Conservation (phyloP, 2,113 vertebrate species). For the Brachyhypopomus gauderio region DNA sequence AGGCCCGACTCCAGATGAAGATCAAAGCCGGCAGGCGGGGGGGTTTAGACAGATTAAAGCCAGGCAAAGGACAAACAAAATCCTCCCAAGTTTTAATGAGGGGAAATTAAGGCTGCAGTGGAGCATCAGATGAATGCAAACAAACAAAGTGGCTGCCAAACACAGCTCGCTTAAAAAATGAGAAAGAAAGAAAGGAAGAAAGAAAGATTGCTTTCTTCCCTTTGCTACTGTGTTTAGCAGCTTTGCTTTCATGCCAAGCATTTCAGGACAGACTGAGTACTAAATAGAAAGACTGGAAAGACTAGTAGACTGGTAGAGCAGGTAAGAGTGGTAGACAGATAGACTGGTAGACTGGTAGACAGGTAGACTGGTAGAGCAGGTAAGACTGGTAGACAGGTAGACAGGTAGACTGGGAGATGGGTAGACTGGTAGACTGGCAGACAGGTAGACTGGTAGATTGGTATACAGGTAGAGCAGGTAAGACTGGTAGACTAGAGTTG, state of each 20-base stretch:
- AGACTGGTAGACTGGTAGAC: no score
- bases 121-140: slow-evolving; percentile 44
- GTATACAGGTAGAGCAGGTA: no score
- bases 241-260: background rate
- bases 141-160: slow-evolving; percentile 26
- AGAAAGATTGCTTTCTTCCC: background rate
- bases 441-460: no score
- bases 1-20: slow-evolving; percentile 34
- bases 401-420: no score
- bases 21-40: slow-evolving; percentile 48
- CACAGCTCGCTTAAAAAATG: background rate
- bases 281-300: background rate
- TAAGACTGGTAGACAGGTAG: no score
- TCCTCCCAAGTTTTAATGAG: slow-evolving; percentile 46
- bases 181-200: background rate
- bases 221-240: background rate
- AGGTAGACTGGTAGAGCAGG: no score
- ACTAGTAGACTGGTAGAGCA: background rate
- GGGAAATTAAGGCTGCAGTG: slow-evolving; percentile 44
- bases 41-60: slow-evolving; percentile 51
- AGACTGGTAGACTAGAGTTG: background rate
- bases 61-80: slow-evolving; percentile 48
- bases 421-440: no score
- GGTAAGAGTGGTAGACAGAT: no score
- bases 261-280: background rate